Conservation (phyloP, 2,113 vertebrate species). For the Cromileptes altivelis region DNA sequence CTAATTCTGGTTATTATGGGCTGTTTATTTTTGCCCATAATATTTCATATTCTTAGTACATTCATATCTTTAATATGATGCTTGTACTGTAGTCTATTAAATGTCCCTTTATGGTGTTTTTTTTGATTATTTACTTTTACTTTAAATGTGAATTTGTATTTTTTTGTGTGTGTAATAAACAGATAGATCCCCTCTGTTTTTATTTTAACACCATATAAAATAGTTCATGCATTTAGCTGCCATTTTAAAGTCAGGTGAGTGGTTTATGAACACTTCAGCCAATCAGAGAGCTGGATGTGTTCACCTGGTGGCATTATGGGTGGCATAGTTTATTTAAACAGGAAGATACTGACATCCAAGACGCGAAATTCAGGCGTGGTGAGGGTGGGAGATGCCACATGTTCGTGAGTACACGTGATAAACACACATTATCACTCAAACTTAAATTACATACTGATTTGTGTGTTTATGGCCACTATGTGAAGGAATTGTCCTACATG, state of each 20-base stretch:
- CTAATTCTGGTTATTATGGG: conserved; percentile 33
- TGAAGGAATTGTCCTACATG: neutral
- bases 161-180: accelerated
- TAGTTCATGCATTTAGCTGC: conserved; percentile 9
- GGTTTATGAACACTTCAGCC: conserved; percentile 14
- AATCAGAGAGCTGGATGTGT: conserved; percentile 44
- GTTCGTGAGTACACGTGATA: conserved; percentile 62
- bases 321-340: conserved; percentile 66
- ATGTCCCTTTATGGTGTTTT: neutral
- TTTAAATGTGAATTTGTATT: neutral
- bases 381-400: neutral
- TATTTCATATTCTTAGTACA: neutral
- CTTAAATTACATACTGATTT: neutral
- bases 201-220: accelerated
- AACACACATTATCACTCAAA: neutral
- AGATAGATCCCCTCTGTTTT: neutral
- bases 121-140: neutral
- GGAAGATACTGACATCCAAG: conserved; percentile 62
- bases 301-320: neutral
- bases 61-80: no score
- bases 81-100: neutral
- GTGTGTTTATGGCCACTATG: neutral
- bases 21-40: neutral
- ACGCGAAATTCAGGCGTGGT: conserved; percentile 64
- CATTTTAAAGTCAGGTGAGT: conserved; percentile 23